These are phyloP conservation scores for Embiotoca jacksoni DNA, from an alignment of 2,113 vertebrate species.

Conservation along the genomic window DNA sequence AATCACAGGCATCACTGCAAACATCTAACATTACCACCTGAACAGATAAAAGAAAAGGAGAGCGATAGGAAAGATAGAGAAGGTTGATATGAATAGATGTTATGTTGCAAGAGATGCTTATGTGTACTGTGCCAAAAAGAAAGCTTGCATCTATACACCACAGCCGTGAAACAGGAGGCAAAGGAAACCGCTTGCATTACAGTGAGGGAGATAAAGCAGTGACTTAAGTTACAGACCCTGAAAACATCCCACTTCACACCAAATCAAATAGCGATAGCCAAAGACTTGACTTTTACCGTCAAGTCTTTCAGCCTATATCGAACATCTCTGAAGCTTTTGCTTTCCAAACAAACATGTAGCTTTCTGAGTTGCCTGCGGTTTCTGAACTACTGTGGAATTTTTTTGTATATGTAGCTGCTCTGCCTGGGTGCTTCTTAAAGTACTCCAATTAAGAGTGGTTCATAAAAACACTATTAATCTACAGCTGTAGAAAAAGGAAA, in stretches of 20 bases:
- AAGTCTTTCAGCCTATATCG: neutral
- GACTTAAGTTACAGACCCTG: neutral
- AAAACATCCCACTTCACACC: neutral
- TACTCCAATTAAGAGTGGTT: slow-evolving; percentile 1
- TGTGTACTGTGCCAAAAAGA: neutral
- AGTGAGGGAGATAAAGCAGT: neutral
- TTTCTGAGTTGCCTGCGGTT: slow-evolving; percentile 10
- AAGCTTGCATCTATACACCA: neutral
- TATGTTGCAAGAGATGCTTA: neutral
- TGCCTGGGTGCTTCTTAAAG: slow-evolving; percentile 5
- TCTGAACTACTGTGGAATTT: slow-evolving; percentile 39
- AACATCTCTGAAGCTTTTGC: slow-evolving; percentile 15
- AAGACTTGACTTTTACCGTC: slow-evolving; percentile 3
- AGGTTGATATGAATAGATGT: neutral
- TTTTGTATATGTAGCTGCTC: neutral
- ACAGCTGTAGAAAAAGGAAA: slow-evolving; percentile 6
- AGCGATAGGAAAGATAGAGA: neutral
- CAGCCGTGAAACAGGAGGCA: neutral
- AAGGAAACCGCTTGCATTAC: slow-evolving; percentile 4
- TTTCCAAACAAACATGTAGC: slow-evolving; percentile 1
- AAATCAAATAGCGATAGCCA: slow-evolving; percentile 5
- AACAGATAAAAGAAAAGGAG: neutral
- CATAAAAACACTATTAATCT: neutral
- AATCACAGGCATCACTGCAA: neutral
- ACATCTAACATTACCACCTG: neutral